Base-by-base conservation (phyloP, 1,140 invertebrate species). In the Orius laevigatus region DNA sequence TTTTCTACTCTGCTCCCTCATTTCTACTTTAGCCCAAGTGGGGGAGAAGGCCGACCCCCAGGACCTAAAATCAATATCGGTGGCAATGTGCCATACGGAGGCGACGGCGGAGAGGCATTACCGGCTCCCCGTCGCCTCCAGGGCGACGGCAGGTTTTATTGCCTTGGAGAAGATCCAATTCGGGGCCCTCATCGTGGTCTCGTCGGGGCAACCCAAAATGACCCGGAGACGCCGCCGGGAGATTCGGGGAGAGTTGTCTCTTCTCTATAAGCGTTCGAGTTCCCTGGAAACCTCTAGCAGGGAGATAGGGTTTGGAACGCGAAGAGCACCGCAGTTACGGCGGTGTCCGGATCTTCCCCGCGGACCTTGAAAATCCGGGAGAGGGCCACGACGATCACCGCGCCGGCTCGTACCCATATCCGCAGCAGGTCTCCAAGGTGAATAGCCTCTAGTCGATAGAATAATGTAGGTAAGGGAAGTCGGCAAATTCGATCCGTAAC, bases 381-480 rank as follows among this genome's bases (percentile, higher is more conserved):
- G 74, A 78, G 73, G 72, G 73, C 67, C 65, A 73, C 71, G 75
- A 65, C 72, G 68, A 77, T 68, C 62, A 62, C 72, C 71, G 68
- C 68, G 67, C 69, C 67, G 66, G 69, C 61, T 75, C 76, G 76
- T 82, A 80, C 76, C 72, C 69, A 80, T 81, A 81, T 75, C 78
- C 76, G 78, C 78, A 84, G 72, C 78, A 80, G 79, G 80, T 85
- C 78, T 84, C 79, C 80, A 79, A 84, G 81, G 80, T 82, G 71
- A 80, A 77, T 69, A 84, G 78, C 79, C 82, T 84, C 79, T 84
- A 78, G 79, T 82, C 73, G 76, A 81, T 83, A 78, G 78, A 81
- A 71, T 74, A 84, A 84, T 83, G 79, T 81, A 82, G 80, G 74
- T 83, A 84, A 84, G 78, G 79, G 75, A 81, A 81, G 77, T 82